Base-by-base conservation (phyloP, 2,797 vertebrate species). In the Siniperca undulata region DNA sequence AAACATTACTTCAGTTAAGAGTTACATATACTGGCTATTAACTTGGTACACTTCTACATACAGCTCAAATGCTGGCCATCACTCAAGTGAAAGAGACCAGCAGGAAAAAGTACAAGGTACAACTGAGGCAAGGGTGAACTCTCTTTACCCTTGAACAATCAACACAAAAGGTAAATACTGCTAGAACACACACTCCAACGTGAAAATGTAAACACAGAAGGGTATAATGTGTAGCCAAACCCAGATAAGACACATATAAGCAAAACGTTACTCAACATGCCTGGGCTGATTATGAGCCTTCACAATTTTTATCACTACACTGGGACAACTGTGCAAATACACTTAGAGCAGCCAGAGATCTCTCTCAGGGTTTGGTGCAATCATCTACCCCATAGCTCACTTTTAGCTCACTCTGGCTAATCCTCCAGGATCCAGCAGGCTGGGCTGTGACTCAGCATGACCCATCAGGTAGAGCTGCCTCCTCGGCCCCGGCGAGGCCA, bases 251-350 rank as follows among this genome's bases (percentile, higher is more conserved):
- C 64, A 78, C 79, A 69, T 87, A 79, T 86, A 91, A 91, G 88
- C 81, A 82, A 81, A 90, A 84, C 46, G 34, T 92, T 93, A 88
- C 88, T 86, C 88, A 91, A 87, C 80, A 76, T 82, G 83, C 86
- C 82, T 46, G 58, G 16, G 67, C 84, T 86, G 86, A 92, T 91
- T 85, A 88, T 78, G 82, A 81, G 73, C 52, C 67, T 88, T 89
- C 34, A 52, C 77, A 70, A 74, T 77, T 86, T 84, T 89, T 91
- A 92, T 91, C 78, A 77, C 68, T 64, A 34, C 24, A 36, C 82
- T 72, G 70, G 62, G 85, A 85, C 90, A 85, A 91, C 91, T 91
- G 89, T 84, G 86, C 89, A 94, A 94, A 94, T 83, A 92, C 75
- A 89, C 81, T 78, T 65, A 73, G 81, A 87, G 74, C 66, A 72